Percentiles rank a stretch among this genome's conserved stretches.
These are phyloP conservation scores for Tetropium fuscum DNA, from an alignment of 2,888 invertebrate genomes.

Conservation along the genomic window DNA sequence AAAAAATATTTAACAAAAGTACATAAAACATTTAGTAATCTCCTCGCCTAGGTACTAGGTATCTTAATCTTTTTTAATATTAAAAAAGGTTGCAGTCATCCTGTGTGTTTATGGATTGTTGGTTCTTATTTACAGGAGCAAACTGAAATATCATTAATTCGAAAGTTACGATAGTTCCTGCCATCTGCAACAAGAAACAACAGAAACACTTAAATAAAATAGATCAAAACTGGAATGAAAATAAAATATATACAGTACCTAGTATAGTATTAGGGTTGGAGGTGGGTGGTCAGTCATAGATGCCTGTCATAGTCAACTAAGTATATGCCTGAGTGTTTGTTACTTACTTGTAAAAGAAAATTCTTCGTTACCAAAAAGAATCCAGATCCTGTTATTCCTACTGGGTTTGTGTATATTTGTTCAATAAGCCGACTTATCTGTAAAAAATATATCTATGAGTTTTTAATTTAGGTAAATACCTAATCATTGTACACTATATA, in stretches of 20 bases:
- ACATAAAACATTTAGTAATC: no score
- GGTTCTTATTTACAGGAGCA: conserved; percentile 47
- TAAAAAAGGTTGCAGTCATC: conserved; percentile 27
- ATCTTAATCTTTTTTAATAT: no score
- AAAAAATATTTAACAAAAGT: no score
- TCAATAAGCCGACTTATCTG: conserved; percentile 72
- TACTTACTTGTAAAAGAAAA: conserved; percentile 70
- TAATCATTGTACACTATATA: no score
- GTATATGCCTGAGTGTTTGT: not conserved
- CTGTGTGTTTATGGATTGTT: conserved; percentile 26
- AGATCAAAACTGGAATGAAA: no score
- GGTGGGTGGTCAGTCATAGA: no score
- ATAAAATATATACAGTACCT: no score
- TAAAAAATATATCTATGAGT: no score
- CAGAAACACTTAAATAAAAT: conserved; percentile 6
- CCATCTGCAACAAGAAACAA: conserved; percentile 50
- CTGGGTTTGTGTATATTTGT: conserved; percentile 70
- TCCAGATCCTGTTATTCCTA: conserved; percentile 72
- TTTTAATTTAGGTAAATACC: not conserved
- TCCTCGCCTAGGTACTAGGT: no score
- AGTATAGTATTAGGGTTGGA: no score
- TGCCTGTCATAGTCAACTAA: not conserved
- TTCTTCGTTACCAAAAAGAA: conserved; percentile 70
- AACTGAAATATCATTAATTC: conserved; percentile 58
- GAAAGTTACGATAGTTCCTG: conserved; percentile 58